Conservation (phyloP, 2,797 vertebrate genomes). For the Yasuhikotakia modesta region DNA sequence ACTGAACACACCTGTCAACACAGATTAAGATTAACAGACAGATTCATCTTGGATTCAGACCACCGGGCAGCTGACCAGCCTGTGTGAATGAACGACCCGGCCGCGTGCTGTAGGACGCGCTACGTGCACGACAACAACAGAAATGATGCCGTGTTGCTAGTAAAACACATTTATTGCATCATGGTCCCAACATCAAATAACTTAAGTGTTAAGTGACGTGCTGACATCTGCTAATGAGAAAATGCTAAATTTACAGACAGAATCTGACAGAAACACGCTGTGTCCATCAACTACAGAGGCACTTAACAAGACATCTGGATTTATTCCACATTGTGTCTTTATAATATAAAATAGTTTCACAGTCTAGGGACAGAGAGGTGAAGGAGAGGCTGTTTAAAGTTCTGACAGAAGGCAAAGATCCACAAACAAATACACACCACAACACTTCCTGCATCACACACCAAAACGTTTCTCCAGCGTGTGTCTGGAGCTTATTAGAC, state of each 20-base stretch:
- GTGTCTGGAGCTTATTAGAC: too few relatives aligned
- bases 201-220: not conserved
- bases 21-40: constrained; percentile 57
- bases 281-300: not conserved
- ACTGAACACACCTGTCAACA: constrained; percentile 51
- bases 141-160: not conserved
- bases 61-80: constrained; percentile 21
- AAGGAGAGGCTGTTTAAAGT: too few relatives aligned
- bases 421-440: too few relatives aligned
- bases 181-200: not conserved
- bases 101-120: not conserved
- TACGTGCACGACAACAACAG: not conserved
- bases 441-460: too few relatives aligned
- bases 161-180: not conserved
- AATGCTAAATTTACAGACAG: not conserved
- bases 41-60: constrained; percentile 49
- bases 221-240: not conserved
- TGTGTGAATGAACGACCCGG: constrained; percentile 6
- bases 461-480: too few relatives aligned
- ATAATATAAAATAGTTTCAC: not conserved
- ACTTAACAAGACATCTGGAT: not conserved
- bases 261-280: not conserved
- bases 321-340: not conserved
- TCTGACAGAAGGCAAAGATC: too few relatives aligned
- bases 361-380: not conserved